These are phyloP conservation scores for Henricia sp. DNA, from an alignment of 53 echinoderm and acorn worm genomes.

Conservation along the genomic window DNA sequence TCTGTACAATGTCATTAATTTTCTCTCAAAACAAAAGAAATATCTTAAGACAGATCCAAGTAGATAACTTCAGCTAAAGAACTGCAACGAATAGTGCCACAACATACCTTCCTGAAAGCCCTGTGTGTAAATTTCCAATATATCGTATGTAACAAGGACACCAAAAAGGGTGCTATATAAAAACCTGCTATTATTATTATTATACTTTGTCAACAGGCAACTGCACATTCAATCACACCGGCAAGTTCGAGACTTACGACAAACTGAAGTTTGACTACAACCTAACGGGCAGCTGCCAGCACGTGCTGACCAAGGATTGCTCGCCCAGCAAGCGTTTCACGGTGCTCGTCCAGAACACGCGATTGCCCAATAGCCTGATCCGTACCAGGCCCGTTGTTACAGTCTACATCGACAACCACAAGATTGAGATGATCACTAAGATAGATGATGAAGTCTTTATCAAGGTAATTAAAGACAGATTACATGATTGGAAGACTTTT, in stretches of 20 bases:
- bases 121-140: too few relatives aligned
- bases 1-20: too few relatives aligned
- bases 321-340: constrained; percentile 72
- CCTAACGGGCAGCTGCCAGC: constrained; percentile 69
- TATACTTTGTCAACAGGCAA: constrained; percentile 47
- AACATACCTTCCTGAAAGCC: too few relatives aligned
- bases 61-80: too few relatives aligned
- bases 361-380: constrained; percentile 25
- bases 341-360: constrained; percentile 71
- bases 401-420: constrained; percentile 60
- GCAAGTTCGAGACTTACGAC: constrained; percentile 66
- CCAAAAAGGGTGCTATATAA: not conserved
- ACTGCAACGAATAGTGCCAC: too few relatives aligned
- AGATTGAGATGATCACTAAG: constrained; percentile 54
- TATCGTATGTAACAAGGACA: too few relatives aligned
- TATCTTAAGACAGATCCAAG: too few relatives aligned
- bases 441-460: not conserved
- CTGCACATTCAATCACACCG: constrained; percentile 54
- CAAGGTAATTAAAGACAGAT: constrained; percentile 3
- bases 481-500: too few relatives aligned
- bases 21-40: too few relatives aligned
- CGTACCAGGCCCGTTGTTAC: constrained; percentile 26
- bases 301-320: constrained; percentile 72
- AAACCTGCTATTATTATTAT: not conserved
- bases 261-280: constrained; percentile 62